Evolutionary conservation across 2,113 vertebrate genomes (phyloP), one percentile per base, ranked within the genome.

Genomic region (Polyodon spathula): DNA sequence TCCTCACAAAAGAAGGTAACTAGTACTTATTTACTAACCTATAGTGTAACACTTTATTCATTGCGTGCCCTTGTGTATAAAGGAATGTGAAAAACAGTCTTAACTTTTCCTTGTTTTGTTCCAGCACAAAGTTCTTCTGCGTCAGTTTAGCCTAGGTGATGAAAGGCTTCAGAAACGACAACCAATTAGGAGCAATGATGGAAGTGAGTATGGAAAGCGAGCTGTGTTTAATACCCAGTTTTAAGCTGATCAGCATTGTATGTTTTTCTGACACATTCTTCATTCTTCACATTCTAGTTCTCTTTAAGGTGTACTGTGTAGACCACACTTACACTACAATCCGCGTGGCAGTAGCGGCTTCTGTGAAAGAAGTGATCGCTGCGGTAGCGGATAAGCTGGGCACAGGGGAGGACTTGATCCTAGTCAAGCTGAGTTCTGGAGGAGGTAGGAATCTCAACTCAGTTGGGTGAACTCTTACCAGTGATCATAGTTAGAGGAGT

Each of bases 281-380:
- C 52, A 60, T 68, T 62, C 43, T 68, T 39, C 67, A n/a, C n/a
- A n/a, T 46, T 81, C 64, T 66, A 99, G 96, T 99, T 75, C 82
- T 99, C 17, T 94, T 98, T 71, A 97, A 97, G 80, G 94, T 98
- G 56, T 96, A 94, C 79, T 98, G 95, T 82, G 71, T 86, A 57
- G 95, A 99, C 81, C 94, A 97, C 76, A 97, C 95, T 58, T 99
- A 99, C 66, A 96, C 89, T 41, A 99, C 96, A 6, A 99, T 99
- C 58, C 86, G 96, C 2, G 91, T 93, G 38, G 85, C 88, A 0
- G 88, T 99, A 62, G 83, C 83, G 0, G 88, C 95, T 56, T 93
- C 91, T 0, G 95, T 95, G 76, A 89, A 88, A 68, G 95, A 99
- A 77, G 88, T 98, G 71, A 86, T 94, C 66, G 64, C 79, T 0